Evolutionary conservation across 2,113 vertebrate genomes (phyloP), one percentile per base, ranked within the genome.

Genomic region (Abramis brama): DNA sequence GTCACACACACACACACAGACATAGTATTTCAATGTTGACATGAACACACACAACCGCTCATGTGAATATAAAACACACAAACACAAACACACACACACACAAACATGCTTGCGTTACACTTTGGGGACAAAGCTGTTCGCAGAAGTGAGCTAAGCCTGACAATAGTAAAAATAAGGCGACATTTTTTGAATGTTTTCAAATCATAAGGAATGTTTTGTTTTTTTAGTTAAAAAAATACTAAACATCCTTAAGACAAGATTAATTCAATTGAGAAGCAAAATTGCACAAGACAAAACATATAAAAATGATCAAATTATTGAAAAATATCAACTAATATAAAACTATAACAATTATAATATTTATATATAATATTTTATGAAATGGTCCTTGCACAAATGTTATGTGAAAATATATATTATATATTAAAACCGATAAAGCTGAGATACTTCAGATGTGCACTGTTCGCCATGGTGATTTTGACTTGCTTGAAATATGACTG

Each of bases 1-100:
- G 68, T 74, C 77, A 80, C 36, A 71, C 75, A 79, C 43, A 83
- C 30, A 36, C 64, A 73, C 66, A 25, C 10, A 82, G 64, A 52
- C 50, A 21, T 57, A 45, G 33, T 43, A 52, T 64, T 64, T 47
- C 79, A 43, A 39, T 45, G 70, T 73, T 59, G 25, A 55, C 52
- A 30, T 59, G 50, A 73, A 52, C 68, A 83, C 19, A 73, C 45
- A 83, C 33, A 43, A 73, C 68, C 47, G 19, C 19, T 52, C 21
- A 23, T 8, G 19, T 39, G 66, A 15, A 59, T 74, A 68, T 33
- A 33, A 39, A 73, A 83, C 45, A 21, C 66, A 73, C 70, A 36
- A 21, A 55, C 71, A 39, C 66, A 83, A 27, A 27, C 45, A 33
- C 30, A n/a, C 59, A 45, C 17, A 50, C 45, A 82, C 9, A 43